These are phyloP conservation scores for Zygaena filipendulae DNA, from an alignment of 2,888 invertebrate genomes.

Conservation along the genomic window DNA sequence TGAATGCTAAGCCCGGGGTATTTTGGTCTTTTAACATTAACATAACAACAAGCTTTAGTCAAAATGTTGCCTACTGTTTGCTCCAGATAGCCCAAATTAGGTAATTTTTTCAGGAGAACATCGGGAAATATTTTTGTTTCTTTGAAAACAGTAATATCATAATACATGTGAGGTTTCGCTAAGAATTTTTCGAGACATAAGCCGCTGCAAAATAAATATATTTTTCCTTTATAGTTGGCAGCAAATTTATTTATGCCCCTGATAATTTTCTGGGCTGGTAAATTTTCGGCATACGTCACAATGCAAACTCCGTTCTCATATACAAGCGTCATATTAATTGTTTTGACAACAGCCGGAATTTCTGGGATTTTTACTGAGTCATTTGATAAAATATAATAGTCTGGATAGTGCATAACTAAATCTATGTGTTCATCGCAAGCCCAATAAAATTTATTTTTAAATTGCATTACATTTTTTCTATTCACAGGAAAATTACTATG, in stretches of 20 bases:
- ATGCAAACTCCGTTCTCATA: slow-evolving; percentile 70
- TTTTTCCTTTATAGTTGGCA: slow-evolving; percentile 51
- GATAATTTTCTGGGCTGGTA: slow-evolving; percentile 50
- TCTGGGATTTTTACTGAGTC: slow-evolving; percentile 44
- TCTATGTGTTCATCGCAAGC: slow-evolving; percentile 65
- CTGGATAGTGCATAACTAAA: slow-evolving; percentile 50
- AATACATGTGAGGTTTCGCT: slow-evolving; percentile 55
- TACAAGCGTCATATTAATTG: slow-evolving; percentile 38
- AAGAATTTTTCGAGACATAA: slow-evolving; percentile 65
- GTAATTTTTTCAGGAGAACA: slow-evolving; percentile 54
- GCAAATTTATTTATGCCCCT: slow-evolving; percentile 53
- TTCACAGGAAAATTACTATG: slow-evolving; percentile 57
- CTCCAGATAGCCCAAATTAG: slow-evolving; percentile 70
- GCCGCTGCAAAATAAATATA: slow-evolving; percentile 67
- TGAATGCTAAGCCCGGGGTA: slow-evolving; percentile 65
- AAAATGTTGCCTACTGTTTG: slow-evolving; percentile 66
- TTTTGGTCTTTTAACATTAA: slow-evolving; percentile 66
- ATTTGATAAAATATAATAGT: slow-evolving; percentile 32
- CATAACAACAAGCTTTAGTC: slow-evolving; percentile 61
- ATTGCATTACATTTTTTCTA: slow-evolving; percentile 68
- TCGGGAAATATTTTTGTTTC: slow-evolving; percentile 36
- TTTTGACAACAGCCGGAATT: slow-evolving; percentile 54
- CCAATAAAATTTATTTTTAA: slow-evolving; percentile 68
- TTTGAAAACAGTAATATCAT: slow-evolving; percentile 48
- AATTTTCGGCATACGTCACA: slow-evolving; percentile 68